These are phyloP conservation scores for Ranitomeya variabilis DNA, from an alignment of 2,113 vertebrate genomes.

Conservation along the genomic window DNA sequence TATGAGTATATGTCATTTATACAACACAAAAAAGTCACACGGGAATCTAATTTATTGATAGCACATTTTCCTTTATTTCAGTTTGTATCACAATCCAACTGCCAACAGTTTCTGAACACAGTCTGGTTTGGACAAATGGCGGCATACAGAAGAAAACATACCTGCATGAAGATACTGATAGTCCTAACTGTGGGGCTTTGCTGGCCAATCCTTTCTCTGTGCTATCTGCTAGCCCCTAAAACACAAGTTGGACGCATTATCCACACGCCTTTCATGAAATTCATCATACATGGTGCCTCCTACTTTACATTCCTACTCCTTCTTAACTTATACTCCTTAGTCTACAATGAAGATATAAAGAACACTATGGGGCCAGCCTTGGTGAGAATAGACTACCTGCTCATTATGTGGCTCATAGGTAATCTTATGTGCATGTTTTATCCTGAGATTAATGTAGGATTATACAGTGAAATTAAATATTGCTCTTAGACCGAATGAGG, in stretches of 20 bases:
- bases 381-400: conserved; percentile 93
- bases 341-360: conserved; percentile 94
- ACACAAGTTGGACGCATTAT: conserved; percentile 94
- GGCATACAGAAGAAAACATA: conserved; percentile 96
- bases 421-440: conserved; percentile 62
- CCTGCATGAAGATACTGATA: conserved; percentile 92
- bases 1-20: background rate
- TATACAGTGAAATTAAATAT: background rate
- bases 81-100: conserved; percentile 99
- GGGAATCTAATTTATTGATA: background rate
- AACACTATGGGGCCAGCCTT: conserved; percentile 94
- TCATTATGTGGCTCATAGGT: conserved; percentile 98
- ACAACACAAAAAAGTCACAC: background rate
- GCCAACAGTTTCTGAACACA: conserved; percentile 98
- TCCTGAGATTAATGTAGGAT: background rate
- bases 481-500: no score
- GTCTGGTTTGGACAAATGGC: conserved; percentile 99
- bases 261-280: conserved; percentile 98
- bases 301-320: conserved; percentile 95
- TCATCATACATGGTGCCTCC: conserved; percentile 97
- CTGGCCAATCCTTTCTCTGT: conserved; percentile 93
- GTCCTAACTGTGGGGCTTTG: conserved; percentile 89
- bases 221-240: conserved; percentile 93
- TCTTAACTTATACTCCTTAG: conserved; percentile 96
- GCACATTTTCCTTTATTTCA: conserved; percentile 61